Conservation (phyloP, 2,113 vertebrate genomes). For the Aphelocoma coerulescens region DNA sequence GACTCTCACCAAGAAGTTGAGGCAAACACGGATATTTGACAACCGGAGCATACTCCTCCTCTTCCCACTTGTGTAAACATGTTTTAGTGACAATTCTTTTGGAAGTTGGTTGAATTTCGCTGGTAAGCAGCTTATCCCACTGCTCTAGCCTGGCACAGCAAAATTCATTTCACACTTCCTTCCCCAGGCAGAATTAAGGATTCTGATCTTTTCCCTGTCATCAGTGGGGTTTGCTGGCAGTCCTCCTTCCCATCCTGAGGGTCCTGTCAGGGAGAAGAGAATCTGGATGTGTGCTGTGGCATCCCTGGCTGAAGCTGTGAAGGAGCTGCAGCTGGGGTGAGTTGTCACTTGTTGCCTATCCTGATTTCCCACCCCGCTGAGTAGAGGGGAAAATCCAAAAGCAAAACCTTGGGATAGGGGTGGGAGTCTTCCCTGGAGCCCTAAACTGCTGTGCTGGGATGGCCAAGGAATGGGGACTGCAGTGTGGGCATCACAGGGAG, state of each 20-base stretch:
- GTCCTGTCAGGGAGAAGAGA: background rate
- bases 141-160: background rate
- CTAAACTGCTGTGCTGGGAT: background rate
- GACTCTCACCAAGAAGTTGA: background rate
- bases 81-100: background rate
- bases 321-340: background rate
- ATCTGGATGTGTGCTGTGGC: background rate
- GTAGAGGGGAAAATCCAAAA: background rate
- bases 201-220: background rate
- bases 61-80: background rate
- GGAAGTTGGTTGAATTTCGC: background rate
- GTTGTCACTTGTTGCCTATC: background rate
- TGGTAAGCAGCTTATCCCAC: background rate
- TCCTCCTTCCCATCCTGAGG: background rate
- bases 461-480: accelerated
- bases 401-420: background rate
- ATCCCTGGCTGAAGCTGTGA: background rate
- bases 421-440: background rate
- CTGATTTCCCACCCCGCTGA: background rate
- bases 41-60: background rate
- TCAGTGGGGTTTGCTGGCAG: background rate
- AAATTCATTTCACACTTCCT: background rate
- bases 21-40: background rate
- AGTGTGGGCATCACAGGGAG: background rate
- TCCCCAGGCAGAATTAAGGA: background rate